These are phyloP conservation scores for Limnothrissa miodon DNA, from an alignment of 2,113 vertebrate species.

Conservation along the genomic window DNA sequence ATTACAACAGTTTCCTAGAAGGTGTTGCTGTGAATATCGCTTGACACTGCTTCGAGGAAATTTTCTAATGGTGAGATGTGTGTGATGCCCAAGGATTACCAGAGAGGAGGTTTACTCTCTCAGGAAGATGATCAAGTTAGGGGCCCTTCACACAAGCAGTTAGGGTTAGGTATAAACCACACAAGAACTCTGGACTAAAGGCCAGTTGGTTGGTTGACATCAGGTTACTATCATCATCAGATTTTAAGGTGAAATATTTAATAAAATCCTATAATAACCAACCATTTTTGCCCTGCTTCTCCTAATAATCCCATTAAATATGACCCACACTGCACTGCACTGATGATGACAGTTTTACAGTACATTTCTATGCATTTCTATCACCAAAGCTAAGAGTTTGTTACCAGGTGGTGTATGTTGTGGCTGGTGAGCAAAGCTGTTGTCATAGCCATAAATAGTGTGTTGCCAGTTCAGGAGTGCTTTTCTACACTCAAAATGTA, in stretches of 20 bases:
- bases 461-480: neutral
- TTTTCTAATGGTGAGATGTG: neutral
- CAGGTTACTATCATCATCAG: too few species aligned
- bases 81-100: neutral
- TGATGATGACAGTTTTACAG: too few species aligned
- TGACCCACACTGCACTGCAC: too few species aligned
- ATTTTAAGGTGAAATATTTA: too few species aligned
- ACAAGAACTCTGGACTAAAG: neutral
- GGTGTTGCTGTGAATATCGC: neutral
- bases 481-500: neutral
- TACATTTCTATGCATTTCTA: too few species aligned
- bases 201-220: neutral
- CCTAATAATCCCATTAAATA: too few species aligned
- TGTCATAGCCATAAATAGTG: neutral
- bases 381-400: too few species aligned
- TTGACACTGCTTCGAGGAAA: neutral
- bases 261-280: too few species aligned
- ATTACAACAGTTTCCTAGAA: neutral
- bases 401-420: neutral
- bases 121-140: neutral
- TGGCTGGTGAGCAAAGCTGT: neutral
- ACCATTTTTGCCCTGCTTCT: too few species aligned
- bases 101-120: neutral
- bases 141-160: neutral
- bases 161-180: neutral